Percentiles rank a stretch among this genome's conserved stretches.
Conservation (phyloP, 2,113 vertebrate genomes). For the Suncus etruscus region DNA sequence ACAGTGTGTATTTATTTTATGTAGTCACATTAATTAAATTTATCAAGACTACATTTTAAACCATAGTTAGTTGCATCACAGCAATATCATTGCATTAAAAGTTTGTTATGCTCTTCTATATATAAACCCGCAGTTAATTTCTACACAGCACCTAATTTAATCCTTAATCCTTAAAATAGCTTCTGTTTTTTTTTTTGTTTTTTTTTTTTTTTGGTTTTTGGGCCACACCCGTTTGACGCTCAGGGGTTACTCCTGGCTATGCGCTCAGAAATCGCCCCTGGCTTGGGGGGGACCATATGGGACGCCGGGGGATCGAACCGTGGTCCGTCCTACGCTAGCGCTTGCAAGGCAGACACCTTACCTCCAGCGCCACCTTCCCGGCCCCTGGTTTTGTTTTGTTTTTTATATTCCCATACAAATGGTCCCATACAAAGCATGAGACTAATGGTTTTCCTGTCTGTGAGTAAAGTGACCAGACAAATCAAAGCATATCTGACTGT, state of each 20-base stretch:
- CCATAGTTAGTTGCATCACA: neutral
- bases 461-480: slow-evolving; percentile 1
- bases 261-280: too few relatives aligned
- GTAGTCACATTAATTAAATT: too few relatives aligned
- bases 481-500: neutral
- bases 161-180: slow-evolving; percentile 4
- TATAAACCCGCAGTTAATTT: neutral
- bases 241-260: too few relatives aligned
- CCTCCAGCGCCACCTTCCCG: too few relatives aligned
- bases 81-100: neutral
- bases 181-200: too few relatives aligned
- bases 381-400: too few relatives aligned
- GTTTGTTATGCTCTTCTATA: neutral
- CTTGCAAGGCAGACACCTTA: too few relatives aligned
- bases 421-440: neutral
- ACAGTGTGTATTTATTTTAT: neutral
- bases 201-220: too few relatives aligned
- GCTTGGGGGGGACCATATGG: too few relatives aligned
- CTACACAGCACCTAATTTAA: neutral
- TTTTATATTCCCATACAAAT: neutral
- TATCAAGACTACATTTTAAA: neutral
- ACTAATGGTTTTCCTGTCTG: neutral
- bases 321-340: too few relatives aligned
- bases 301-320: too few relatives aligned
- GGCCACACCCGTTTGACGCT: too few relatives aligned